Conservation (phyloP, 1,140 invertebrate species). For the Drosophila bipectinata region DNA sequence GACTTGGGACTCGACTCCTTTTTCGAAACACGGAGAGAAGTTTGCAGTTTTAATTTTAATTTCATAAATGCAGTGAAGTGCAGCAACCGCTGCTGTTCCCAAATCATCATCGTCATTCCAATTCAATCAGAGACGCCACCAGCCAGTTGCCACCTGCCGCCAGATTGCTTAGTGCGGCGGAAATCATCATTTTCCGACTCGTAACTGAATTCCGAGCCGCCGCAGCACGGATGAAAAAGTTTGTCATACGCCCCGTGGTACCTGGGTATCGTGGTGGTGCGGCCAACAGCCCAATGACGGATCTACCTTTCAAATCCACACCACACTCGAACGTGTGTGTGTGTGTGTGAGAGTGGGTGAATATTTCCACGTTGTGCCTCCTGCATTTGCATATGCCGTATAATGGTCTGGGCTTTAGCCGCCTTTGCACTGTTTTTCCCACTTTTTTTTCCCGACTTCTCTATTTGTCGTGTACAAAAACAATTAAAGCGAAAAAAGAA, state of each 20-base stretch:
- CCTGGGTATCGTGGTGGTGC: conserved; percentile 9
- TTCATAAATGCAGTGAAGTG: conserved; percentile 74
- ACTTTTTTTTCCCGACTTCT: neutral
- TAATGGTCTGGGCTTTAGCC: conserved; percentile 14
- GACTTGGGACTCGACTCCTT: conserved; percentile 17
- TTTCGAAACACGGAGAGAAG: conserved; percentile 30
- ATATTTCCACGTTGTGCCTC: conserved; percentile 69
- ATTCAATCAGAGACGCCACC: conserved; percentile 51
- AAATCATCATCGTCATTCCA: conserved; percentile 37
- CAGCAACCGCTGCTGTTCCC: conserved; percentile 33
- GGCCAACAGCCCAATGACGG: conserved; percentile 50
- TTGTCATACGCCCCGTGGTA: conserved; percentile 49
- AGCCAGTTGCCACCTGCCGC: conserved; percentile 43
- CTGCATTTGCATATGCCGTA: conserved; percentile 52
- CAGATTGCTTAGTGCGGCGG: conserved; percentile 67
- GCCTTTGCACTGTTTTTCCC: conserved; percentile 19
- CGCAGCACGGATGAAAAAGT: conserved; percentile 40
- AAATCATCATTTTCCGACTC: conserved; percentile 67
- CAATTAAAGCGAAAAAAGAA: conserved; percentile 65
- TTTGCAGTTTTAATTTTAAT: conserved; percentile 71
- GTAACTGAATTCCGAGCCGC: conserved; percentile 59
- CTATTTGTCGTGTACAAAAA: conserved; percentile 54
- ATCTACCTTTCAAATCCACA: conserved; percentile 59
- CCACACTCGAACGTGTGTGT: conserved; percentile 28
- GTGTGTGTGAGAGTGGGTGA: conserved; percentile 18